phyloP scores from a whole-genome alignment of 2,797 vertebrate species.

The Squalus acanthias region DNA sequence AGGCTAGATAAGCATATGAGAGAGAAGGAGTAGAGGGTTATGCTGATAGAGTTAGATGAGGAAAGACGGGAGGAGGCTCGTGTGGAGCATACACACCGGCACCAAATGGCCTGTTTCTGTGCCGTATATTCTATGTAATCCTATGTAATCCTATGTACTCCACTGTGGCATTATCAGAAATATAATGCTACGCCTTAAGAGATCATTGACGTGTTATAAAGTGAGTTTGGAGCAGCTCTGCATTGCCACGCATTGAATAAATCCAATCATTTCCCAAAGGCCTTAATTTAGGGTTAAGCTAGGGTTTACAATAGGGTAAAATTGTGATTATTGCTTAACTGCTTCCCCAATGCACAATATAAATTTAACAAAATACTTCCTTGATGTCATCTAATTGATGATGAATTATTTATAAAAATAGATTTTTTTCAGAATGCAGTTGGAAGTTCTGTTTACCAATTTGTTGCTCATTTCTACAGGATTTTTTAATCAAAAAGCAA shows the following conservation, averaged over 20 bases:
- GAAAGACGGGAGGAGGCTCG: too few species aligned
- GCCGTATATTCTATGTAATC: too few species aligned
- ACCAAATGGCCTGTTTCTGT: too few species aligned
- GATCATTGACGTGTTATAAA: background rate
- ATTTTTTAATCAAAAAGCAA: too few species aligned
- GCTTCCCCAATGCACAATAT: background rate
- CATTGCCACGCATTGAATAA: background rate
- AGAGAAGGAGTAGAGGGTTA: too few species aligned
- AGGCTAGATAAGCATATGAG: too few species aligned
- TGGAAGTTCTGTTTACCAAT: background rate
- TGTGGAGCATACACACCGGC: too few species aligned
- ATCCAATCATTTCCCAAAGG: background rate
- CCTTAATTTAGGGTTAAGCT: background rate
- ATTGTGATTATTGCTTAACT: background rate
- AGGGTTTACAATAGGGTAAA: background rate
- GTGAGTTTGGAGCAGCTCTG: background rate
- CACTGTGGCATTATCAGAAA: background rate
- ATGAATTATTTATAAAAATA: background rate
- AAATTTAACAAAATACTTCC: background rate
- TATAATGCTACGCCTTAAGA: background rate
- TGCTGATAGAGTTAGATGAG: too few species aligned
- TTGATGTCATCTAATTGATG: background rate
- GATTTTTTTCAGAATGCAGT: background rate
- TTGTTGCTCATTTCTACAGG: background rate
- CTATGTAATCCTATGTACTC: too few species aligned